Base-by-base conservation (phyloP, 2,888 invertebrate species). In the Lymantria dispar region DNA sequence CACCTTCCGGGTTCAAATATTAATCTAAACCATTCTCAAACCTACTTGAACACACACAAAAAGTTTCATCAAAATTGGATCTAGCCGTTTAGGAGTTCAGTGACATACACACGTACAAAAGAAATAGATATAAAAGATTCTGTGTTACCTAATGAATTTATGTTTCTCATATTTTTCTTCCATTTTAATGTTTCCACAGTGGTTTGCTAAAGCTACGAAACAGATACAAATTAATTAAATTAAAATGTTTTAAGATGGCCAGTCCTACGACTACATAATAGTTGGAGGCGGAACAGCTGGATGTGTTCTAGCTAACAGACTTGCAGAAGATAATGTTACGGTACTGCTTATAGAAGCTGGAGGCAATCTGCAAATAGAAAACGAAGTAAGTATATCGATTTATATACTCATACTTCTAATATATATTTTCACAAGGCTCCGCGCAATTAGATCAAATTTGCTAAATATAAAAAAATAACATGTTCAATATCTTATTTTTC, bases 261-360 rank as follows among this genome's bases (percentile, higher is more conserved):
- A 22, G n/a, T 10, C 11, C 7, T 47, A 22, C 29, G 47, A 47
- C 12, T 51, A 40, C 40, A 51, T 47, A 47, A 37, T 50, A 93
- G 94, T 94, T 60, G 94, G 94, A 22, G 94, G 90, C 36, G 94
- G 94, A 3, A 93, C 94, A 13, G 87, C 92, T 5, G 94, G 94
- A 13, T 93, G 93, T 57, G 93, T 93, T 0, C 61, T 94, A 41
- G 93, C 94, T 8, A 85, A 92, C 0, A 73, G 92, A 11, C 78
- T 94, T 37, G 86, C 92, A 30, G 90, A 90, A 62, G 78, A 87
- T 49, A 60, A 71, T n/a, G 87, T 89, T 56, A 69, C 78, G 5
- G 92, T 94, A 3, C 75, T 94, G 37, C 77, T 94, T 0, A 75
- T 94, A 11, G 94, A 94, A 74, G 93, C 94, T 3, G 94, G 94